These are phyloP conservation scores for Orchesella cincta DNA, from an alignment of 1,140 invertebrate species.

Conservation along the genomic window DNA sequence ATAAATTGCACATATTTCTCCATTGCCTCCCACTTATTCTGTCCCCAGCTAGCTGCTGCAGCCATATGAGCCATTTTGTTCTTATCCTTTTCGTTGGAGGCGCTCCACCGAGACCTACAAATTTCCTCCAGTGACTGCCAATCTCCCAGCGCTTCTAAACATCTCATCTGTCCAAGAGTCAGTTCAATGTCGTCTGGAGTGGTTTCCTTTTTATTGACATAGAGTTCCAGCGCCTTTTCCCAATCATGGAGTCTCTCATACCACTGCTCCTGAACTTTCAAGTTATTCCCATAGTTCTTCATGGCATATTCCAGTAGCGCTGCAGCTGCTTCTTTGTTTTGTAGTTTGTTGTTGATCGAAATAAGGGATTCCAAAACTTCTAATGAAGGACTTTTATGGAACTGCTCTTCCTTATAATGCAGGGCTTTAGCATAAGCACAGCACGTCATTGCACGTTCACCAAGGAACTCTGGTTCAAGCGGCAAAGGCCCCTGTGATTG, in stretches of 20 bases:
- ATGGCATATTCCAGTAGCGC: conserved; percentile 85
- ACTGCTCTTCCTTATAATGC: conserved; percentile 98
- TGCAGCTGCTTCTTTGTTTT: conserved; percentile 96
- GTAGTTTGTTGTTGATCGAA: conserved; percentile 97
- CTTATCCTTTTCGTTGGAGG: conserved; percentile 68
- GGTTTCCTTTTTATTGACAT: conserved; percentile 65
- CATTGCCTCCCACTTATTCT: conserved; percentile 91
- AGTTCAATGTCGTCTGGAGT: conserved; percentile 72
- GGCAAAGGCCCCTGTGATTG: conserved; percentile 82
- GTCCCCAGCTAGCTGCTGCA: conserved; percentile 90
- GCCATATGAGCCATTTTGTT: conserved; percentile 87
- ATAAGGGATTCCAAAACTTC: conserved; percentile 91
- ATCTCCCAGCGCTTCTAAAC: conserved; percentile 93
- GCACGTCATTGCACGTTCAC: conserved; percentile 72
- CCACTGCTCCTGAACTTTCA: conserved; percentile 91
- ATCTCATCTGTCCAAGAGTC: conserved; percentile 90
- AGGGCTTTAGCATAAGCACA: conserved; percentile 76
- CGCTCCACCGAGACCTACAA: conserved; percentile 73
- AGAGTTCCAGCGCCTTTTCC: conserved; percentile 90
- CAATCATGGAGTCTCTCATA: conserved; percentile 99
- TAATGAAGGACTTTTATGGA: conserved; percentile 70
- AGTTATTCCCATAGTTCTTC: conserved; percentile 70
- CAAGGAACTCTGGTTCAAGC: conserved; percentile 76
- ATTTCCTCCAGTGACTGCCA: conserved; percentile 83
- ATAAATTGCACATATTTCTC: conserved; percentile 81